A percentile compares a stretch with the other conserved stretches of the same genome.
phyloP scores from a whole-genome alignment of 2,888 invertebrate species.

The Deroplatys truncata region DNA sequence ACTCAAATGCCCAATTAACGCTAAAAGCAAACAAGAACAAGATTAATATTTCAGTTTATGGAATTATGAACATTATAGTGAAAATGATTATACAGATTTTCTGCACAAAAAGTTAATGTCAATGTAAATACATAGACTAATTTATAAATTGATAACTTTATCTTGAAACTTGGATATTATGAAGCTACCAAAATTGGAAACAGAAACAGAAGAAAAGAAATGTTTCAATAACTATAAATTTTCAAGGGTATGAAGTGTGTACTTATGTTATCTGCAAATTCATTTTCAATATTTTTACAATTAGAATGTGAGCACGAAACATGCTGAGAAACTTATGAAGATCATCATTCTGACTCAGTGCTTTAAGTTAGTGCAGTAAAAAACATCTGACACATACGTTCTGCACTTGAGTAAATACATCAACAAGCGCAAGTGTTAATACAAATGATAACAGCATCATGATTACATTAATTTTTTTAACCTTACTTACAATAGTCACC shows the following conservation, averaged over 20 bases:
- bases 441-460: background rate
- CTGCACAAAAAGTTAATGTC: too few relatives aligned
- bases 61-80: background rate
- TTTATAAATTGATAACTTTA: background rate
- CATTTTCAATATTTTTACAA: background rate
- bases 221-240: background rate
- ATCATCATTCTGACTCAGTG: background rate
- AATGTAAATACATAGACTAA: background rate
- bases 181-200: background rate
- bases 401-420: background rate
- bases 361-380: too few relatives aligned
- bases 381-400: background rate
- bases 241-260: background rate
- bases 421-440: background rate
- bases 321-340: background rate
- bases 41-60: background rate
- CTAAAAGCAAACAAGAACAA: background rate
- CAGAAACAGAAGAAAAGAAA: background rate
- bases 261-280: too few relatives aligned
- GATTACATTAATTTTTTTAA: background rate
- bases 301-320: background rate
- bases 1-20: background rate
- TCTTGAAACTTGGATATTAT: background rate
- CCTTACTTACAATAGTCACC: slow-evolving; percentile 83
- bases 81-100: too few relatives aligned